Conservation (phyloP, 2,113 vertebrate species). For the Apodemus sylvaticus region DNA sequence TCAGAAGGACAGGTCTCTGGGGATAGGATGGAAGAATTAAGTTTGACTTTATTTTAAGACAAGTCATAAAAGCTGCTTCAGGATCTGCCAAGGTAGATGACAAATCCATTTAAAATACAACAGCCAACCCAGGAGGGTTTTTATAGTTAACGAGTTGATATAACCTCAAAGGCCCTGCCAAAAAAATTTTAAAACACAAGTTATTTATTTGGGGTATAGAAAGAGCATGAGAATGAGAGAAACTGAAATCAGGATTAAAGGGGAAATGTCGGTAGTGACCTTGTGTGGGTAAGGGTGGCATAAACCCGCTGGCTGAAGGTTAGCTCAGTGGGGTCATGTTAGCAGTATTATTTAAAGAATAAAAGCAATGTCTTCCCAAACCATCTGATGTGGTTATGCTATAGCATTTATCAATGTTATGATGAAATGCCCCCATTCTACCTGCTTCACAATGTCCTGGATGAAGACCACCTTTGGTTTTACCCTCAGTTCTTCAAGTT, state of each 20-base stretch:
- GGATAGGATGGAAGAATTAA: constrained; percentile 62
- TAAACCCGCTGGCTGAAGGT: neutral
- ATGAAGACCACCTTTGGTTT: neutral
- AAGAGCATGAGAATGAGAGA: neutral
- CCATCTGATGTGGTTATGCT: neutral
- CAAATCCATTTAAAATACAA: constrained; percentile 64
- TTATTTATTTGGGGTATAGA: neutral
- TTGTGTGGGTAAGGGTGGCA: neutral
- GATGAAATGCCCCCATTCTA: neutral
- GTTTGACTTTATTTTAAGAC: constrained; percentile 67
- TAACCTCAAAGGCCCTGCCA: neutral
- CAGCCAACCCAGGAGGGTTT: neutral
- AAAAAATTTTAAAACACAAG: neutral
- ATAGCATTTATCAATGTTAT: neutral
- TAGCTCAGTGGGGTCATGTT: neutral
- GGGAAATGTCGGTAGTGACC: neutral
- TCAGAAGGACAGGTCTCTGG: constrained; percentile 60
- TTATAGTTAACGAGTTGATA: constrained; percentile 10
- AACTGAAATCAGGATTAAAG: neutral
- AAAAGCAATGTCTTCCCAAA: neutral
- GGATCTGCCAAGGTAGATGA: constrained; percentile 66
- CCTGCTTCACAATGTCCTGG: neutral
- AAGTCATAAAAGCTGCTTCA: constrained; percentile 70
- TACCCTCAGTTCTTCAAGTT: neutral
- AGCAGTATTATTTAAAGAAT: neutral